phyloP scores from a whole-genome alignment of 2,888 invertebrate genomes.

The Orchestes rusci region DNA sequence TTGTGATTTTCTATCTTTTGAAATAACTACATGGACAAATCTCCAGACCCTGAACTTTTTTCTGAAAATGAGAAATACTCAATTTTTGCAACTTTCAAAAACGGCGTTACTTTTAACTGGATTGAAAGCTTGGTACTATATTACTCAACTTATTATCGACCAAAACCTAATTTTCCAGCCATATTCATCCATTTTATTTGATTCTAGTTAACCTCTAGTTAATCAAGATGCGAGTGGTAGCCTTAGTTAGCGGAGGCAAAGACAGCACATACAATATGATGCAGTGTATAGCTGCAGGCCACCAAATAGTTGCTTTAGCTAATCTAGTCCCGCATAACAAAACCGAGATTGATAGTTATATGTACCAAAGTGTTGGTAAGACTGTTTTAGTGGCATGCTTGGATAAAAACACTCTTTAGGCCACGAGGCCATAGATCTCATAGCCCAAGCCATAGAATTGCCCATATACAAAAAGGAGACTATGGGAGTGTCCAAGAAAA shows the following conservation, averaged over 20 bases:
- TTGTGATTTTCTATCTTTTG: no score
- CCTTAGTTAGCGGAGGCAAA: constrained; percentile 95
- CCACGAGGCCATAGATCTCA: constrained; percentile 84
- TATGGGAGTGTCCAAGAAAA: constrained; percentile 73
- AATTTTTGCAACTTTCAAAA: no score
- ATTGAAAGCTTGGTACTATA: no score
- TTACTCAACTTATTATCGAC: no score
- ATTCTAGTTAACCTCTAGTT: no score
- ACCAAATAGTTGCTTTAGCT: constrained; percentile 91
- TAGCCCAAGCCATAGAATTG: constrained; percentile 89
- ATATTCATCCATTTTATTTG: no score
- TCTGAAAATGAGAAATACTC: no score
- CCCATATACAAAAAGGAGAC: constrained; percentile 85
- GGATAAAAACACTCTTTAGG: constrained; percentile 38
- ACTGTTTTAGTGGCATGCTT: background rate
- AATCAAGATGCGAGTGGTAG: constrained; percentile 78
- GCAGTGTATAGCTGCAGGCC: constrained; percentile 94
- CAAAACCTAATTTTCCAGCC: no score
- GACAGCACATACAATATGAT: constrained; percentile 99
- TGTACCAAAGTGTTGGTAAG: constrained; percentile 94
- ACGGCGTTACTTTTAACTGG: no score
- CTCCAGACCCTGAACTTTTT: no score
- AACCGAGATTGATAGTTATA: constrained; percentile 67
- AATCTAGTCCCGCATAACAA: constrained; percentile 83
- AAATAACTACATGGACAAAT: no score